phyloP scores from a whole-genome alignment of 2,113 vertebrate genomes.

The Phrynosoma blainvillii region DNA sequence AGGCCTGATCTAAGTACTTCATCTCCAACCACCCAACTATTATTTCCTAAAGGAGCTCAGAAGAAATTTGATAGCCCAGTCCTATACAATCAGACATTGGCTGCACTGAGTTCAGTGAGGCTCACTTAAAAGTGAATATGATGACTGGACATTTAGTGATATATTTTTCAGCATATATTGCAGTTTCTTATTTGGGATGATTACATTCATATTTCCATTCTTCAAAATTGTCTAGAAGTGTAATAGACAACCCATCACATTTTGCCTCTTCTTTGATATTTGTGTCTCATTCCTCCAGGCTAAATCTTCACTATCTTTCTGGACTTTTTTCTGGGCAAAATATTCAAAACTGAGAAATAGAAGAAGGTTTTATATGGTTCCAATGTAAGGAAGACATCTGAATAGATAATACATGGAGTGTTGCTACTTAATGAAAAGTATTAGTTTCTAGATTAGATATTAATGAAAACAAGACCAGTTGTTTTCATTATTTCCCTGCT shows the following conservation, averaged over 20 bases:
- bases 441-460: background rate
- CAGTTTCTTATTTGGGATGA: no score
- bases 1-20: background rate
- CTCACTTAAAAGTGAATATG: background rate
- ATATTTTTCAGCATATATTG: no score
- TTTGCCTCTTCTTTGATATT: background rate
- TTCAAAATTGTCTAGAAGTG: background rate
- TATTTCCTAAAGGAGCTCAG: background rate
- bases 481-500: background rate
- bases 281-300: background rate
- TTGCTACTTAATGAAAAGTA: constrained; percentile 6
- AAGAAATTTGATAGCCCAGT: background rate
- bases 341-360: background rate
- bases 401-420: background rate
- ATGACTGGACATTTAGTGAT: background rate
- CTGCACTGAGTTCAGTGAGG: background rate
- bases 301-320: background rate
- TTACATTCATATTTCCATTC: background rate
- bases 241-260: background rate
- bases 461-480: background rate
- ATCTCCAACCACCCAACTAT: background rate
- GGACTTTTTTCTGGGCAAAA: background rate
- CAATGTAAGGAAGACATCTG: background rate
- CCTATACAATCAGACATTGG: background rate
- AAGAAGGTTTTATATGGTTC: background rate